Evolutionary conservation across 2,888 invertebrate genomes (phyloP), one percentile per base, ranked within the genome.

Genomic region (Morpho deidamia): DNA sequence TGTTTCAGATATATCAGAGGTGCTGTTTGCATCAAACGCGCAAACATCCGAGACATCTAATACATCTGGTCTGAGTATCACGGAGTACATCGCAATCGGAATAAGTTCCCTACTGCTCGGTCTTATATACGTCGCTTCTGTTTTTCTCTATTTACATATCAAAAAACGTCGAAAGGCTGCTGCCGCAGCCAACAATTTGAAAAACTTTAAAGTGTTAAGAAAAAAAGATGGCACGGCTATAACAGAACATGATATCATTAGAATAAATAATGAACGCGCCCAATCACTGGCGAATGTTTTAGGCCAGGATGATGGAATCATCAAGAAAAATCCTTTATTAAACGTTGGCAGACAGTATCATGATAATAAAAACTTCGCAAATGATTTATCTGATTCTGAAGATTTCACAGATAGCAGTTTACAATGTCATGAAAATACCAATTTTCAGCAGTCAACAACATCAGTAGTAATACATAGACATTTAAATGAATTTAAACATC

Each of bases 41-140:
- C 92, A 92, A 51, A 90, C 92, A 12, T 91, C 91, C 0, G 83
- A 90, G 57, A 76, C 88, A n/a, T 76, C 87, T 44, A 81, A 82
- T 8, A 85, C 91, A 34, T 89, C 91, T 44, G 93, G 94, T 44
- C 90, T 96, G 55, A 92, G 93, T 23, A 90, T 94, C 10, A 91
- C 94, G 8, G 96, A 96, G 81, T 96, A 96, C 69, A 92, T 96
- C 12, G 95, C 95, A 0, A 96, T 97, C 55, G 96, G 95, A 34
- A 91, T 96, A 44, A 95, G 95, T 67, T 95, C 96, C 11, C 89
- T 96, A 11, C 88, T 96, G n/a, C 87, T 97, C n/a, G 96, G 96
- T 0, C 90, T 96, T 35, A 94, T 96, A 66, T 97, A 97, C 78
- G 94, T 96, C 11, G 95, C 95, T 0, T 96, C 96, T 7, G 95